Evolutionary conservation across 2,888 invertebrate species (phyloP).

Genomic region (Oxyteleia sp.): DNA sequence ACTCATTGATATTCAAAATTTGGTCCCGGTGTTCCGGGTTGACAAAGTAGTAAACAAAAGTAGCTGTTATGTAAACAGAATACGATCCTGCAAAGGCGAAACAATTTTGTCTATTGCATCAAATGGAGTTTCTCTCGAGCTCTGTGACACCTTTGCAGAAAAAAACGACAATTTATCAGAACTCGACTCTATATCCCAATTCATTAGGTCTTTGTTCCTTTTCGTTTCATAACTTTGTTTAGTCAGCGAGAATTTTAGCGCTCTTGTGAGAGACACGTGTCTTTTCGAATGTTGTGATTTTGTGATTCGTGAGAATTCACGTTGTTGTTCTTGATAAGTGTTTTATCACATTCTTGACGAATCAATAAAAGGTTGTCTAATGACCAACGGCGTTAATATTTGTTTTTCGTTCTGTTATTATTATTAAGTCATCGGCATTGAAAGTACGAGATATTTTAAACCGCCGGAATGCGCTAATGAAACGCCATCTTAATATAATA

Average conservation of each 20-base stretch:
- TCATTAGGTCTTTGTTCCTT: background rate
- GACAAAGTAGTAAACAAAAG: background rate
- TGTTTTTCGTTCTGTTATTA: constrained; percentile 2
- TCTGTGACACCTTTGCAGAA: too few relatives aligned
- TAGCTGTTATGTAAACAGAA: background rate
- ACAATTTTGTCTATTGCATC: too few relatives aligned
- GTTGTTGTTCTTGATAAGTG: too few relatives aligned
- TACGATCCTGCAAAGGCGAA: background rate
- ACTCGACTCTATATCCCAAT: too few relatives aligned
- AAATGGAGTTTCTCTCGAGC: too few relatives aligned
- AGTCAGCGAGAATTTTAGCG: constrained; percentile 6
- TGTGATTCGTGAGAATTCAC: background rate
- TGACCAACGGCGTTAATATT: background rate
- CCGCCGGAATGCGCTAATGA: constrained; percentile 50
- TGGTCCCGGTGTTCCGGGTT: background rate
- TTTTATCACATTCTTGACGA: too few relatives aligned
- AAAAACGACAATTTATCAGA: too few relatives aligned
- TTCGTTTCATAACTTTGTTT: constrained; percentile 14
- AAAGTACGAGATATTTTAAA: constrained; percentile 30
- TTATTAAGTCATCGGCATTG: constrained; percentile 30
- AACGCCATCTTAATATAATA: constrained; percentile 50
- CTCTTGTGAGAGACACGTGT: background rate
- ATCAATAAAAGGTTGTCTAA: too few relatives aligned
- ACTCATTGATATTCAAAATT: background rate
- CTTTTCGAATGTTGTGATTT: background rate